phyloP scores from a whole-genome alignment of 2,888 invertebrate species.

The Neria commutata region DNA sequence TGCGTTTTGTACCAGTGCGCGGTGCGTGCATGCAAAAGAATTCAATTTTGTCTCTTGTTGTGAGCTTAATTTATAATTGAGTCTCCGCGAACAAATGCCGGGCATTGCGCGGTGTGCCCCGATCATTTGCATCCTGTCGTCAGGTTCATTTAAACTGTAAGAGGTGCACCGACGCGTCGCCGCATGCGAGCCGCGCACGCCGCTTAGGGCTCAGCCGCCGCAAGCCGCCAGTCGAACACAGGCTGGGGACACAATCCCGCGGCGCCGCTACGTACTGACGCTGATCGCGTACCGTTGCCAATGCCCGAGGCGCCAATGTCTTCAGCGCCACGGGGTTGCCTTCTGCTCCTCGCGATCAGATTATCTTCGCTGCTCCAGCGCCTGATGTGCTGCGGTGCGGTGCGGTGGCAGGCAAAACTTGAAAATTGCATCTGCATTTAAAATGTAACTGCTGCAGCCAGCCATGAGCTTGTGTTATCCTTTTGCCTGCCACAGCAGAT shows the following conservation, averaged over 20 bases:
- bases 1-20: too few species aligned
- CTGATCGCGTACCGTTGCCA: conserved; percentile 23
- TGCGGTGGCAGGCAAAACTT: conserved; percentile 37
- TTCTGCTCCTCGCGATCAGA: conserved; percentile 38
- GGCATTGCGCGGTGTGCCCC: conserved; percentile 32
- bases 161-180: conserved; percentile 23
- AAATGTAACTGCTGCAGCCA: conserved; percentile 11
- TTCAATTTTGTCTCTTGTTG: conserved; percentile 36
- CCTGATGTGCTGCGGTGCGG: conserved; percentile 42
- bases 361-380: conserved; percentile 31
- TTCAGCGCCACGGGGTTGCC: conserved; percentile 47
- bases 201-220: background rate
- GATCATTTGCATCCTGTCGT: conserved; percentile 56
- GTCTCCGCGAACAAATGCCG: conserved; percentile 48
- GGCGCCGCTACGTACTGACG: background rate
- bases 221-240: background rate
- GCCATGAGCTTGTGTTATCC: conserved; percentile 7
- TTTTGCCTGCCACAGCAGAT: background rate
- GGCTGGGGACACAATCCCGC: background rate
- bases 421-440: conserved; percentile 32
- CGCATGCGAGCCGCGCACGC: conserved; percentile 9
- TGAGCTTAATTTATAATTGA: conserved; percentile 52
- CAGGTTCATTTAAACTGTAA: conserved; percentile 56
- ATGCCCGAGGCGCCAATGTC: conserved; percentile 54
- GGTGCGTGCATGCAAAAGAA: conserved; percentile 14